Base-by-base conservation (phyloP, 2,113 vertebrate genomes). In the Xyrauchen texanus region DNA sequence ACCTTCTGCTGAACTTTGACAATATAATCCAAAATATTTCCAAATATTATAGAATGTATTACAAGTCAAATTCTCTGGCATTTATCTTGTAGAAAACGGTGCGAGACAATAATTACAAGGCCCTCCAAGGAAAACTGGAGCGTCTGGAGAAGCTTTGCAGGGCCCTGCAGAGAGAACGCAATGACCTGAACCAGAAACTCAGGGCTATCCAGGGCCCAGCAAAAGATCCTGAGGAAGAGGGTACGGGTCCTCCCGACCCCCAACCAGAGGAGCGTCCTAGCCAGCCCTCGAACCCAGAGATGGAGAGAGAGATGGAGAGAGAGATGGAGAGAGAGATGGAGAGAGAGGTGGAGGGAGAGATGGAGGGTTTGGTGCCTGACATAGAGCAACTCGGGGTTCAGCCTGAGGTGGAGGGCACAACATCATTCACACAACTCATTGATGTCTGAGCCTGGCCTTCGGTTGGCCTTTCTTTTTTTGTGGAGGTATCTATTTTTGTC, bases 121-220 rank as follows among this genome's bases (percentile, higher is more conserved):
- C 95, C 62, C 93, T 98, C 83, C 97, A 98, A 73, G 92, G 95
- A 81, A 99, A 99, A 90, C 93, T 99, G 91, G 97, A 99, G 83
- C 95, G 97, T 76, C 88, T 99, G 93, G 96, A 99, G 92, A 94
- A 97, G 90, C 92, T 99, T 8, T 99, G 97, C 90, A 86, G 96
- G 86, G 98, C 98, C 49, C 93, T 99, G 87, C 97, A 99, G 88
- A 97, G 92, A 7, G 98, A 99, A 84, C 93, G 98, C 77, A 98
- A 99, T 0, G 97, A 99, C 92, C 94, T 99, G 81, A 99, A 95
- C 63, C 95, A 96, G 91, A 96, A 93, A 78, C 94, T 98, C 73
- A 93, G 95, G 84, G 87, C 94, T 82, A 93, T 98, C 34, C 95
- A 95, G 88, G 94, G 94, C 85, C 91, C 94, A 81, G 91, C 88